Conservation (phyloP, 2,888 invertebrate species). For the Caenorhabditis doughertyi region DNA sequence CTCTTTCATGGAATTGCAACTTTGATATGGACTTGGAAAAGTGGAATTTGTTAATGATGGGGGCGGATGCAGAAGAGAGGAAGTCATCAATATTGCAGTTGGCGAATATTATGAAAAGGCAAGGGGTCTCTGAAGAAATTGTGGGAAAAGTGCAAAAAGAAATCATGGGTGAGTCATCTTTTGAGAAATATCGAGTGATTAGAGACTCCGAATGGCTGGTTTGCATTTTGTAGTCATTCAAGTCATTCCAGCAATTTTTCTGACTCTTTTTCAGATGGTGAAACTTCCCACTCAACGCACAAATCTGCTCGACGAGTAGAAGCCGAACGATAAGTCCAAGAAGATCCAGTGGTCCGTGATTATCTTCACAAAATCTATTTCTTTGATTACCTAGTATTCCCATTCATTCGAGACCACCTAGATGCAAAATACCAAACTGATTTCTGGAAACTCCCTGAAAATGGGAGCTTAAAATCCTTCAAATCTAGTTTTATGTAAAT, state of each 20-base stretch:
- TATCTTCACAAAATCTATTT: slow-evolving; percentile 60
- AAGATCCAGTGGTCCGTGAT: slow-evolving; percentile 41
- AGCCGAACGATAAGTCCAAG: slow-evolving; percentile 42
- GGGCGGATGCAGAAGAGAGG: slow-evolving; percentile 41
- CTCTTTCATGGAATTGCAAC: slow-evolving; percentile 55
- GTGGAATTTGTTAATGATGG: slow-evolving; percentile 52
- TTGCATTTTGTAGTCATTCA: too few relatives aligned
- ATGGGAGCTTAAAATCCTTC: too few relatives aligned
- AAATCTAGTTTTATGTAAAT: too few relatives aligned
- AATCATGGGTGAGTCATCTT: slow-evolving; percentile 30
- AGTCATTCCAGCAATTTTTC: too few relatives aligned
- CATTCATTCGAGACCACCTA: slow-evolving; percentile 40
- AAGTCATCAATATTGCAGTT: slow-evolving; percentile 42
- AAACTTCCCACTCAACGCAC: slow-evolving; percentile 42
- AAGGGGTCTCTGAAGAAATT: slow-evolving; percentile 23
- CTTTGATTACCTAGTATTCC: slow-evolving; percentile 53
- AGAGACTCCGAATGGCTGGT: too few relatives aligned
- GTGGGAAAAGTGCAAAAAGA: slow-evolving; percentile 27
- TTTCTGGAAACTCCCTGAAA: slow-evolving; percentile 51
- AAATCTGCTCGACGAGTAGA: slow-evolving; percentile 16
- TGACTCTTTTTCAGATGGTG: slow-evolving; percentile 50
- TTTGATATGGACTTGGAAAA: slow-evolving; percentile 45
- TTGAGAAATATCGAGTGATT: too few relatives aligned
- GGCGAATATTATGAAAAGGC: slow-evolving; percentile 39
- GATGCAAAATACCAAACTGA: slow-evolving; percentile 56